Evolutionary conservation across 2,113 vertebrate genomes (phyloP), one percentile per base, ranked within the genome.

Genomic region (Toxotes jaculatrix): DNA sequence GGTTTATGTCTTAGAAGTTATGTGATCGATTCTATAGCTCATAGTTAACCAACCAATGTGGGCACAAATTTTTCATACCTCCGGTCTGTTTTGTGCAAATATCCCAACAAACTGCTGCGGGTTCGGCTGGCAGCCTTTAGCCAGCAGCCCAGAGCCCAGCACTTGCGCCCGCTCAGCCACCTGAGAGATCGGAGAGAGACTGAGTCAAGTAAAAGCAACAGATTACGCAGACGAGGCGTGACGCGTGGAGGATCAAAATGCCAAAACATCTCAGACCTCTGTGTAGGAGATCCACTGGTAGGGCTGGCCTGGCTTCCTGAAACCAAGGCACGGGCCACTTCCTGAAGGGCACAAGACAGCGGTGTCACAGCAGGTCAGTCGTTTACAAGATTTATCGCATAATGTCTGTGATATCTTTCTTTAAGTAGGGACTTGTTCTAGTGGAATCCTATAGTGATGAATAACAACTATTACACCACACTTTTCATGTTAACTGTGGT

Each of bases 241-340:
- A 51, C 3, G 43, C 59, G 19, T 1, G 36, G n/a, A 43, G 45
- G 42, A 13, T 51, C 9, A 43, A 51, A 69, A 9, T 8, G 62
- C 2, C 23, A 3, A 17, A n/a, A 55, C 8, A 13, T 60, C 23
- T 43, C 91, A 70, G 60, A 96, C 95, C 93, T 96, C 92, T 4
- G 85, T 70, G 85, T 96, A 96, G 77, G 95, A 93, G 82, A 96
- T 96, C 95, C 95, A 96, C 91, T 96, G 23, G 80, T 96, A 96
- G 4, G 95, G 93, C 84, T 95, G 88, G 19, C 91, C 87, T 0
- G 95, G 94, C 69, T 94, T 94, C 80, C 95, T 94, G 87, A 82
- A 94, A 67, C 95, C 95, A 31, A 96, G 93, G 87, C 95, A 96
- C 0, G 94, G 93, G 0, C 94, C 93, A 8, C 79, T 73, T 65